Evolutionary conservation across 2,888 invertebrate species (phyloP).

Genomic region (Synergus itoensis): DNA sequence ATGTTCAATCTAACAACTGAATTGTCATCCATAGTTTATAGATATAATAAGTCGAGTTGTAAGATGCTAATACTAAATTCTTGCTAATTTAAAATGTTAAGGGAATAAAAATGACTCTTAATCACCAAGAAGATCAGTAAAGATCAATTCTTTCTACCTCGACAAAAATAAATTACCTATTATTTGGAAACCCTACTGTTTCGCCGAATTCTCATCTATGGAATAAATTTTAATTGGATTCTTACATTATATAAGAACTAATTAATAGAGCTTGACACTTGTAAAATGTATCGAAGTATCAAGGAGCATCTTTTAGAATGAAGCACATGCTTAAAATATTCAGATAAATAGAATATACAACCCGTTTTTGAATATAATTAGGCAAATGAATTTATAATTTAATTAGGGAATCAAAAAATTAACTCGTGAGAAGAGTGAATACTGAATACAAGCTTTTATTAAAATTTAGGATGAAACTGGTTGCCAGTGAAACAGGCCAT

Average conservation of each 20-base stretch:
- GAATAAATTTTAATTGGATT: not conserved
- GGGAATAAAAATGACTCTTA: no score
- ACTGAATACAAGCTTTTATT: not conserved
- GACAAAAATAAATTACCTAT: not conserved
- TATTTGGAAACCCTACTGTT: not conserved
- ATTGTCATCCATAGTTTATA: no score
- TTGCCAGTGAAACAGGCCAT: not conserved
- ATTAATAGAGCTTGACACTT: not conserved
- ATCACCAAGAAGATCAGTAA: not conserved
- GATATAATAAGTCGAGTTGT: not conserved
- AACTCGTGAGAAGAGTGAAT: not conserved
- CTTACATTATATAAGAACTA: not conserved
- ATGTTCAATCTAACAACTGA: no score
- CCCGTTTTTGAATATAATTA: conserved; percentile 13
- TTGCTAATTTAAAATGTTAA: not conserved
- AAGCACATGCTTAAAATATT: not conserved
- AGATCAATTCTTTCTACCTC: not conserved
- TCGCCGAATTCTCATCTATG: not conserved
- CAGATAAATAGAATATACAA: conserved; percentile 6
- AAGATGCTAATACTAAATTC: not conserved
- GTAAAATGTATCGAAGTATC: not conserved
- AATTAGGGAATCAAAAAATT: conserved; percentile 10
- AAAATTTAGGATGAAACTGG: not conserved
- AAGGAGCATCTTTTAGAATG: not conserved
- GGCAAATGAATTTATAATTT: conserved; percentile 20